Evolutionary conservation across 2,888 invertebrate species (phyloP), one percentile per base, ranked within the genome.

Genomic region (Laothoe populi): DNA sequence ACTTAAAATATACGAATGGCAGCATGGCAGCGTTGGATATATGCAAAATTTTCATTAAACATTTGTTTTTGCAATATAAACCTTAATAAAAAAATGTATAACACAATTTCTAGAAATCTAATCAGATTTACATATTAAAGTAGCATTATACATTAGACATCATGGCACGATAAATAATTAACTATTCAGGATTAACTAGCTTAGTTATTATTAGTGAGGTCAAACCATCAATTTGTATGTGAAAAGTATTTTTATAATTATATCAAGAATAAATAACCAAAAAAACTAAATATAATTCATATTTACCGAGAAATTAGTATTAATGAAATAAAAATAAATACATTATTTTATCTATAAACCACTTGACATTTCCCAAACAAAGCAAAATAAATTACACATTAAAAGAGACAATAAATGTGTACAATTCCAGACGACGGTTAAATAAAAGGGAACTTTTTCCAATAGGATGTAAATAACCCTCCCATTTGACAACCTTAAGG

Each of bases 391-490:
- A 65, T 68, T 68, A 61, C 65, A 65, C 44, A 66, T 69, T 71
- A 53, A 60, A 66, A 35, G 44, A 53, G 66, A 66, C 64, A 67
- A 71, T 65, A 69, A 71, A 59, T 65, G 75, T 70, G 78, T 70
- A 73, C 72, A 78, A 70, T 71, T 69, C 67, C 66, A 66, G 71
- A 69, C 66, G 66, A 69, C 73, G 70, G 71, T 76, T 78, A 77
- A 78, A 81, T 78, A 77, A 79, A 79, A 81, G 73, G 69, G 72
- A 80, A 78, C 69, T 76, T 75, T 75, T 81, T 72, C 75, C 81
- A 73, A 83, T 82, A 74, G 79, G 77, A 83, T 84, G 84, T 84
- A 86, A 87, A 88, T 86, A 86, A 83, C 82, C 78, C 75, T 75
- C 74, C 77, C 77, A 81, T 83, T 80, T 82, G 84, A 82, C 82